These are phyloP conservation scores for Siderastrea siderea DNA, from an alignment of 92 coral and sea anemone species.

Conservation along the genomic window DNA sequence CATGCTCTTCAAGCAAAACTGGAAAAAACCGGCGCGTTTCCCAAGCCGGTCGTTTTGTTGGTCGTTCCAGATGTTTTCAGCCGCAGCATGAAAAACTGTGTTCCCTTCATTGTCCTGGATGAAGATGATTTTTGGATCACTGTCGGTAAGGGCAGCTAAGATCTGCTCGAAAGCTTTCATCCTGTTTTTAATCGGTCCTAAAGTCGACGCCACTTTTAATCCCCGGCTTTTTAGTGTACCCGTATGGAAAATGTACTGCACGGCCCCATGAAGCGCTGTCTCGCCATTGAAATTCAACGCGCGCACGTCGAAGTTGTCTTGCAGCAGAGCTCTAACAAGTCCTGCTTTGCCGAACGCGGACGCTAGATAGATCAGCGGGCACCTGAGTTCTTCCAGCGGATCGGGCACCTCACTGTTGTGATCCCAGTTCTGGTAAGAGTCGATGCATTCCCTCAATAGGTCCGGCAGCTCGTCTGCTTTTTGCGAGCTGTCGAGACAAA, in stretches of 20 bases:
- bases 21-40: slow-evolving; percentile 20
- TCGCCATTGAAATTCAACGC: slow-evolving; percentile 26
- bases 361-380: slow-evolving; percentile 40
- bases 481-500: slow-evolving; percentile 47
- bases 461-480: slow-evolving; percentile 39
- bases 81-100: slow-evolving; percentile 58
- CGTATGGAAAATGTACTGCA: slow-evolving; percentile 32
- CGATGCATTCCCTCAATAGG: slow-evolving; percentile 42
- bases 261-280: slow-evolving; percentile 48
- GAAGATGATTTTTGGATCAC: slow-evolving; percentile 45
- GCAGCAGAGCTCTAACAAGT: slow-evolving; percentile 26
- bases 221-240: slow-evolving; percentile 17
- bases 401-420: slow-evolving; percentile 50
- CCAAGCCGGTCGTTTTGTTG: slow-evolving; percentile 27
- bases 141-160: slow-evolving; percentile 29
- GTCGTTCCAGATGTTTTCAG: slow-evolving; percentile 55
- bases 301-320: slow-evolving; percentile 24
- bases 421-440: slow-evolving; percentile 39
- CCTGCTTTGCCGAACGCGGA: slow-evolving; percentile 45
- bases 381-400: slow-evolving; percentile 37
- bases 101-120: slow-evolving; percentile 51
- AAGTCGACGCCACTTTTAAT: slow-evolving; percentile 34
- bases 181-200: slow-evolving; percentile 48
- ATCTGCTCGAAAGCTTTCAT: slow-evolving; percentile 49
- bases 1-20: slow-evolving; percentile 28